Evolutionary conservation across 2,113 vertebrate genomes (phyloP).

Genomic region (Speoplatyrhinus poulsoni): DNA sequence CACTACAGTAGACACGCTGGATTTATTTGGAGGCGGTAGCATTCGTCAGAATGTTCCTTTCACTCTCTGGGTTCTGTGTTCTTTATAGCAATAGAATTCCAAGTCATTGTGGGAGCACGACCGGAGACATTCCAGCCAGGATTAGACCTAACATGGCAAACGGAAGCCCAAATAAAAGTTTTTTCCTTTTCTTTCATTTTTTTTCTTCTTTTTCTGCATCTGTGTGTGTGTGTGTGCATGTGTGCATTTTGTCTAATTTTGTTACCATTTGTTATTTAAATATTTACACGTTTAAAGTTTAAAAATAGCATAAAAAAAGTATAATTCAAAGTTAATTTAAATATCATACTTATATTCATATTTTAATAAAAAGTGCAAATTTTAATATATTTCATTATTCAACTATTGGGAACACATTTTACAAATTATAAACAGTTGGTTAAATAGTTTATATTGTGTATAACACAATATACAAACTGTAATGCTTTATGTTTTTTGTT

Average conservation of each 20-base stretch:
- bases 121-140: constrained; percentile 74
- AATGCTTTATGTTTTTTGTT: not conserved
- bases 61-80: constrained; percentile 69
- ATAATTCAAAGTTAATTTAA: too few species aligned
- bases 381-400: not conserved
- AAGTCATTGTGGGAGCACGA: constrained; percentile 18
- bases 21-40: constrained; percentile 35
- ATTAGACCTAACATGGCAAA: constrained; percentile 61
- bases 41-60: constrained; percentile 57
- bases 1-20: constrained; percentile 26
- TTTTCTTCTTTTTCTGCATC: not conserved
- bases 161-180: constrained; percentile 59
- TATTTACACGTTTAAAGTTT: constrained; percentile 3
- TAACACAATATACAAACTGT: not conserved
- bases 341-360: not conserved
- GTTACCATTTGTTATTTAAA: too few species aligned
- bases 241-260: not conserved
- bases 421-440: not conserved
- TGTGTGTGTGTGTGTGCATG: too few species aligned
- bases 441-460: too few species aligned
- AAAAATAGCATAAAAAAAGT: not conserved
- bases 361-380: not conserved
- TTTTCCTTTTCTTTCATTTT: not conserved
- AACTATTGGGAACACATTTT: not conserved
- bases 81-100: constrained; percentile 48